Base-by-base conservation (phyloP, 2,888 invertebrate species). In the Tinea trinotella region DNA sequence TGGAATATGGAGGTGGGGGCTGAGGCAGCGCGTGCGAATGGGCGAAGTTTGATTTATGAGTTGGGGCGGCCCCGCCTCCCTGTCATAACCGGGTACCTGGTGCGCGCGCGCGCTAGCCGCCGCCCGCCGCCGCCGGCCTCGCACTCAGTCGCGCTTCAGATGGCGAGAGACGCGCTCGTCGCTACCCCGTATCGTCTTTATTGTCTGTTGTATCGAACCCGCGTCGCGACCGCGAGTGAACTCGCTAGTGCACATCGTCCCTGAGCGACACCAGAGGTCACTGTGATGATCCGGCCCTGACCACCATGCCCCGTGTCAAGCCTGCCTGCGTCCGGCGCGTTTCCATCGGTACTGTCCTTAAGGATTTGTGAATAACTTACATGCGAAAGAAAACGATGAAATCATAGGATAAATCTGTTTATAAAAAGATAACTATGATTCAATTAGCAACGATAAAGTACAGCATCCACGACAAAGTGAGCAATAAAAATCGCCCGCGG, bases 1-100 rank as follows among this genome's bases (percentile, higher is more conserved):
- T 86, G 82, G 86, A 86, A 82, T 86, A 85, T 87, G 87, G 88
- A 88, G 88, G 88, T 80, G 88, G 88, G 88, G 85, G 88, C 82
- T 79, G 78, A 70, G 76, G 85, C 80, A 83, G 84, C 89, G 89
- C 89, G 89, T 89, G 88, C 87, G 86, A 85, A 87, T 84, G 85
- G 86, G 81, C 84, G 81, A 85, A 84, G 88, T 89, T 88, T 89
- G 89, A 90, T 90, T 90, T 90, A 90, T 90, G 89, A 90, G 88
- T 80, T 79, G 74, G 74, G 80, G 76, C 78, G 87, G 86, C 88
- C 73, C 89, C 89, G 88, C 90, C 90, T 73, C 88, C 87, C 88
- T 89, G 90, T 90, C 90, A 90, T 90, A 90, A 90, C 88, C 87
- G 87, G 74, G 73, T 82, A 83, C 80, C 85, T 84, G 87, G 88